Conservation (phyloP, 2,113 vertebrate species). For the Cebus imitator region DNA sequence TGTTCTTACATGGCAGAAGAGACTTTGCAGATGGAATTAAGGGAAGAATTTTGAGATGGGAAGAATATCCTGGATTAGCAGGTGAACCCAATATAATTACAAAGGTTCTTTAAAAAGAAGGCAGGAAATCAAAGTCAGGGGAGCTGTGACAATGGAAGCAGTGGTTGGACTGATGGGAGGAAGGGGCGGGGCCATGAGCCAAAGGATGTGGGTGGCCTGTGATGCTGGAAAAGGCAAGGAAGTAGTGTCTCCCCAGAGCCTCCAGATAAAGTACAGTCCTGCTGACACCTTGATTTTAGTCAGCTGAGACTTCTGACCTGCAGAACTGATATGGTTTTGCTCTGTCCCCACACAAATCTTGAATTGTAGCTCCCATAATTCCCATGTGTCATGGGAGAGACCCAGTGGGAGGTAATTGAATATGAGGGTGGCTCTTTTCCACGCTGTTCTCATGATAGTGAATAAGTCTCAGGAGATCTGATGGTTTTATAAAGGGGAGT, state of each 20-base stretch:
- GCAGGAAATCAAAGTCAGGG: neutral
- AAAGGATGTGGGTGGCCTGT: neutral
- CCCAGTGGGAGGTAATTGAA: too few relatives aligned
- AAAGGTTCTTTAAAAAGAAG: neutral
- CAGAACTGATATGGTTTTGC: neutral
- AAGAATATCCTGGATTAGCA: neutral
- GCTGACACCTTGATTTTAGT: neutral
- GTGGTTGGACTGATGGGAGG: fast-evolving
- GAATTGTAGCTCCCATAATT: too few relatives aligned
- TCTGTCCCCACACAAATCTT: too few relatives aligned
- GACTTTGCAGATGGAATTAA: neutral
- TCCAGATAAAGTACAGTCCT: neutral
- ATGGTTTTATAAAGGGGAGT: too few relatives aligned
- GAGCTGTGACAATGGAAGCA: neutral
- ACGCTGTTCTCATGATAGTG: too few relatives aligned
- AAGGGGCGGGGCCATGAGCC: neutral
- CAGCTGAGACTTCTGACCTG: neutral
- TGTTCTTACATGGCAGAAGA: neutral
- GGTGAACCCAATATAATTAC: neutral
- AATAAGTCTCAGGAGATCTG: too few relatives aligned
- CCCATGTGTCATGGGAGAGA: too few relatives aligned
- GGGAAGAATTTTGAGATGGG: neutral
- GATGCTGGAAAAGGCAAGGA: neutral
- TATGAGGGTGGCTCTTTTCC: too few relatives aligned
- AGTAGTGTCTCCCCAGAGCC: fast-evolving